A percentile compares a stretch with the other conserved stretches of the same genome.
Evolutionary conservation across 2,797 vertebrate species (phyloP).

Genomic region (Falco columbarius): DNA sequence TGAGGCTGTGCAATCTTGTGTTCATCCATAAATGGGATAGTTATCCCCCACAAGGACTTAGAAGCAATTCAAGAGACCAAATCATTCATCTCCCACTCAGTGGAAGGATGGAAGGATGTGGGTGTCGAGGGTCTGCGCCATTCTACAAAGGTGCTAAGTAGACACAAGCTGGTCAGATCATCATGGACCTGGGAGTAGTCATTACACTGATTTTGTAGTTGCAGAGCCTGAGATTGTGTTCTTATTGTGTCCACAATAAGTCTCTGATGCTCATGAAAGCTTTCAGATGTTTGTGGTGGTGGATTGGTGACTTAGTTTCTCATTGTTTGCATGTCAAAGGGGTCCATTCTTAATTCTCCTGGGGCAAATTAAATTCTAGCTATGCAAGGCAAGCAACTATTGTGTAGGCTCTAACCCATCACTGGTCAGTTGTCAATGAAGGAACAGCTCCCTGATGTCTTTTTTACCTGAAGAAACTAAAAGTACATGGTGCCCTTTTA

Average conservation of each 20-base stretch:
- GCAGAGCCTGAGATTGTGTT: background rate
- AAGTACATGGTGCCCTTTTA: constrained; percentile 59
- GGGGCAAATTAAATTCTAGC: background rate
- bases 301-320: background rate
- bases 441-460: constrained; percentile 9
- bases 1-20: background rate
- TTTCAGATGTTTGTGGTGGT: background rate
- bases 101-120: background rate
- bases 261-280: background rate
- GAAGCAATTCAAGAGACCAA: background rate
- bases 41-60: background rate
- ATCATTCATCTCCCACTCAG: background rate
- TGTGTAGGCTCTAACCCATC: background rate
- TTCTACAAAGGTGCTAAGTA: background rate
- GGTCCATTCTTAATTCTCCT: background rate
- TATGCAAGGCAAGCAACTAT: background rate
- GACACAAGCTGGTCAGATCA: background rate
- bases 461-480: constrained; percentile 50
- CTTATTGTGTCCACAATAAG: background rate
- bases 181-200: background rate
- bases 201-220: background rate
- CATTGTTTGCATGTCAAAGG: background rate
- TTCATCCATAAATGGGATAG: background rate
- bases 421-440: background rate
- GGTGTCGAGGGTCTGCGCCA: background rate